A percentile compares a stretch with the other conserved stretches of the same genome.
These are phyloP conservation scores for Callipepla squamata DNA, from an alignment of 2,113 vertebrate species.

Conservation along the genomic window DNA sequence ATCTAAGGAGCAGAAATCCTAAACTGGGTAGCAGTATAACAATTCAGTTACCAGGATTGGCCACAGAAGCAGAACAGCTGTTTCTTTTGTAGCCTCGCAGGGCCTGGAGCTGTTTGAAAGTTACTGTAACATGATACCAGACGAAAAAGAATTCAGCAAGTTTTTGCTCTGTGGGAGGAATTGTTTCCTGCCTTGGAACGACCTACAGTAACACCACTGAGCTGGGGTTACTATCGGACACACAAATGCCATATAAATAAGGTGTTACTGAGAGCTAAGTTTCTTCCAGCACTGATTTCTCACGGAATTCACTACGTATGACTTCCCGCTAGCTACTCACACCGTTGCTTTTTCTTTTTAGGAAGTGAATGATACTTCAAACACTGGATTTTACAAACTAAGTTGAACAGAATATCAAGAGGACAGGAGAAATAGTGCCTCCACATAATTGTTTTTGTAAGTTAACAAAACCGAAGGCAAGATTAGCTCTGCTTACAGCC, in stretches of 20 bases:
- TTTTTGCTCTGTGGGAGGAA: conserved; percentile 74
- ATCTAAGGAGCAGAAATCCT: neutral
- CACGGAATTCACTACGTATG: neutral
- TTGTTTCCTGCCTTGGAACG: conserved; percentile 78
- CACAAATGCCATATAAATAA: conserved; percentile 15
- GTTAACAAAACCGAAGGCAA: neutral
- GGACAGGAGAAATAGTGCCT: neutral
- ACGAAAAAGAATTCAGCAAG: conserved; percentile 73
- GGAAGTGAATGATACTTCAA: neutral
- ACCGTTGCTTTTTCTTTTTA: fast-evolving
- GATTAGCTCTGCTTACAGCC: neutral
- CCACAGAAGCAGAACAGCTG: conserved; percentile 32
- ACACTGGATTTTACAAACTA: neutral
- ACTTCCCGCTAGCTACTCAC: neutral
- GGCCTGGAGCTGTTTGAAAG: conserved; percentile 49
- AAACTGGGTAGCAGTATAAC: neutral
- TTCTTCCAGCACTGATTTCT: neutral
- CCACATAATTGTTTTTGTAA: fast-evolving
- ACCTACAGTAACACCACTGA: conserved; percentile 89
- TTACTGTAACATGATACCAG: conserved; percentile 78
- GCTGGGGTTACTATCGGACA: conserved; percentile 90
- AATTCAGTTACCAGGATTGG: neutral
- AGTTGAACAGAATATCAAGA: neutral
- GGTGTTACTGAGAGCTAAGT: neutral
- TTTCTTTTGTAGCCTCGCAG: conserved; percentile 39